Conservation (phyloP, 2,888 invertebrate species). For the Tholera decimalis region DNA sequence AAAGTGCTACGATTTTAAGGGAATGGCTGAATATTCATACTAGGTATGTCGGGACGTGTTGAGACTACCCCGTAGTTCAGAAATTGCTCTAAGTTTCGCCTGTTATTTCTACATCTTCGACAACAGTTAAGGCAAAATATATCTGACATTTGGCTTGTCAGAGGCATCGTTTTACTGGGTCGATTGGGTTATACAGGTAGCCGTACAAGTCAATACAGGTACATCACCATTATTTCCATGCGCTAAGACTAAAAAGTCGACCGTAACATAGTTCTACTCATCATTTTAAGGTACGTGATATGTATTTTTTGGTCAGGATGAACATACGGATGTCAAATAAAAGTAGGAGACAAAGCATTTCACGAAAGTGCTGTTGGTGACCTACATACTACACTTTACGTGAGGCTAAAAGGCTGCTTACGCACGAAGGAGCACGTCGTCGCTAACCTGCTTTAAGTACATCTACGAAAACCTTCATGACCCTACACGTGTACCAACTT, state of each 20-base stretch:
- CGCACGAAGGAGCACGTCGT: constrained; percentile 20
- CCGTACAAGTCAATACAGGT: too few relatives aligned
- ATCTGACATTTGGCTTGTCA: too few relatives aligned
- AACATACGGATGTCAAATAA: constrained; percentile 14
- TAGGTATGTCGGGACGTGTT: constrained; percentile 10
- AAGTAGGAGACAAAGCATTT: constrained; percentile 16
- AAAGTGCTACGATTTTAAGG: constrained; percentile 11
- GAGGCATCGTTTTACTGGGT: too few relatives aligned
- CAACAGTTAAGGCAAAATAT: neutral
- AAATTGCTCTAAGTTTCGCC: neutral
- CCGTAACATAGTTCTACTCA: neutral
- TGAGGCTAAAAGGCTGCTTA: constrained; percentile 21
- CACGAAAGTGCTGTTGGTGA: constrained; percentile 20
- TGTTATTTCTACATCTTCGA: neutral
- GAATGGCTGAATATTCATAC: constrained; percentile 24
- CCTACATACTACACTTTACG: constrained; percentile 42
- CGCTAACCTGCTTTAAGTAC: neutral
- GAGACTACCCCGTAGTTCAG: neutral
- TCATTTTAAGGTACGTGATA: neutral
- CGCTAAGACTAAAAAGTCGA: too few relatives aligned
- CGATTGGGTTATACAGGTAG: too few relatives aligned
- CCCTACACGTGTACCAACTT: constrained; percentile 42
- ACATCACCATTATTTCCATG: too few relatives aligned
- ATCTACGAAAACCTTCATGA: constrained; percentile 2
- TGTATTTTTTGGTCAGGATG: neutral